phyloP scores from a whole-genome alignment of 2,888 invertebrate genomes.

The Mantis religiosa region DNA sequence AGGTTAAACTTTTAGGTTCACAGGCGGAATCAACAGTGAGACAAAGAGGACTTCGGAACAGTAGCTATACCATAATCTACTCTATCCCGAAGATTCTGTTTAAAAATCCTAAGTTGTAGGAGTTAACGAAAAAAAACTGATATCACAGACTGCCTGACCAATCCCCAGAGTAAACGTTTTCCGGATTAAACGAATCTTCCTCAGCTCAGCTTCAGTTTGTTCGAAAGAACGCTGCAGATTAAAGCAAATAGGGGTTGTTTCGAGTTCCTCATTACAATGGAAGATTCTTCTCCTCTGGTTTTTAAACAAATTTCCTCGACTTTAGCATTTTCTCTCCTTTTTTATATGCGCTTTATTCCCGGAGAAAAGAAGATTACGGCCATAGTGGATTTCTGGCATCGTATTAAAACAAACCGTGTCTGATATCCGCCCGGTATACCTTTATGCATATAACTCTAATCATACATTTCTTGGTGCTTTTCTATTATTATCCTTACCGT shows the following conservation, averaged over 20 bases:
- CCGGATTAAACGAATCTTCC: neutral
- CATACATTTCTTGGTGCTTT: slow-evolving; percentile 5
- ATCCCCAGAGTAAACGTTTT: neutral
- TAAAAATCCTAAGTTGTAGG: neutral
- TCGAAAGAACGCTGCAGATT: neutral
- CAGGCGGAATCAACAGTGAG: too few relatives aligned
- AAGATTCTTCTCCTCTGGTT: neutral
- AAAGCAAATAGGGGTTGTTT: neutral
- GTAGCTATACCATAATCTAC: neutral
- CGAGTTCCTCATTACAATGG: neutral
- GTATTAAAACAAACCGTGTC: neutral
- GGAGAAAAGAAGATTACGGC: neutral
- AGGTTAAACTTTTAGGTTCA: too few relatives aligned
- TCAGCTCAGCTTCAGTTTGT: neutral
- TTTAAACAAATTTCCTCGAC: neutral
- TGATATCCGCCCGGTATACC: neutral
- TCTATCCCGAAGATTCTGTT: neutral
- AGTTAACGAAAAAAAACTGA: neutral
- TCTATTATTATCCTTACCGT: neutral
- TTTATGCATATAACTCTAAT: neutral
- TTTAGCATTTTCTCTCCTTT: neutral
- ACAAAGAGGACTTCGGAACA: neutral
- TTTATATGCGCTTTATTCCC: neutral
- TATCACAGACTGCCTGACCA: neutral
- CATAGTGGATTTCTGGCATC: neutral